These are phyloP conservation scores for Columba livia DNA, from an alignment of 2,113 vertebrate species.

Conservation along the genomic window DNA sequence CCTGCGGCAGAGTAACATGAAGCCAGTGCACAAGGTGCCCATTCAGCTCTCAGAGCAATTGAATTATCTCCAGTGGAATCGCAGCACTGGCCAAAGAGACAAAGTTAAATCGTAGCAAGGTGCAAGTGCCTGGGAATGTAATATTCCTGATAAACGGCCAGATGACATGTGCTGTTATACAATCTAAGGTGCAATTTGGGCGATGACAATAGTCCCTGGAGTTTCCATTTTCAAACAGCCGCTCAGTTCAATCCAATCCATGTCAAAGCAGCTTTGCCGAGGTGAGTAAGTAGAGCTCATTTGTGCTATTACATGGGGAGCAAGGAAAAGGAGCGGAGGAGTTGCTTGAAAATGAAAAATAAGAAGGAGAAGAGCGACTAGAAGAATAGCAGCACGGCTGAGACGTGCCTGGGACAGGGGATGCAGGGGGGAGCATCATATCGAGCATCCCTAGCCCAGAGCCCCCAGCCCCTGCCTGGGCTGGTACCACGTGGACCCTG, in stretches of 20 bases:
- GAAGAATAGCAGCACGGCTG: background rate
- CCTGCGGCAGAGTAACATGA: background rate
- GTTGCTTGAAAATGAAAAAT: constrained; percentile 19
- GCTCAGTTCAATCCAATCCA: constrained; percentile 67
- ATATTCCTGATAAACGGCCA: constrained; percentile 76
- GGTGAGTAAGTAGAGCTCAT: constrained; percentile 63
- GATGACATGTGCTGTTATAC: constrained; percentile 65
- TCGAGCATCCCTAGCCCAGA: background rate
- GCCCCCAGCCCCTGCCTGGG: fast-evolving
- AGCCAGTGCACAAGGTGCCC: constrained; percentile 3
- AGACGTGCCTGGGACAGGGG: fast-evolving
- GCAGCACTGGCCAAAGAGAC: constrained; percentile 63
- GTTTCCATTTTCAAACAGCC: constrained; percentile 73
- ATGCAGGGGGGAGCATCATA: fast-evolving
- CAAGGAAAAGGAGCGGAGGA: constrained; percentile 40
- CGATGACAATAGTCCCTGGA: constrained; percentile 75
- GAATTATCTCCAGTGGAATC: constrained; percentile 71
- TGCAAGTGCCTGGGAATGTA: constrained; percentile 71
- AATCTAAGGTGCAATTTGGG: constrained; percentile 70
- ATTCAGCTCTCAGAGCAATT: constrained; percentile 59
- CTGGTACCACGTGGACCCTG: background rate
- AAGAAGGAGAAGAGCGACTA: background rate
- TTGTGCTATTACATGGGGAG: constrained; percentile 44
- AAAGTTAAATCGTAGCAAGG: constrained; percentile 70
- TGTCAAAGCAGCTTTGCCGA: constrained; percentile 66